Evolutionary conservation across 2,797 vertebrate genomes (phyloP).

Genomic region (Hippocampus kuda): DNA sequence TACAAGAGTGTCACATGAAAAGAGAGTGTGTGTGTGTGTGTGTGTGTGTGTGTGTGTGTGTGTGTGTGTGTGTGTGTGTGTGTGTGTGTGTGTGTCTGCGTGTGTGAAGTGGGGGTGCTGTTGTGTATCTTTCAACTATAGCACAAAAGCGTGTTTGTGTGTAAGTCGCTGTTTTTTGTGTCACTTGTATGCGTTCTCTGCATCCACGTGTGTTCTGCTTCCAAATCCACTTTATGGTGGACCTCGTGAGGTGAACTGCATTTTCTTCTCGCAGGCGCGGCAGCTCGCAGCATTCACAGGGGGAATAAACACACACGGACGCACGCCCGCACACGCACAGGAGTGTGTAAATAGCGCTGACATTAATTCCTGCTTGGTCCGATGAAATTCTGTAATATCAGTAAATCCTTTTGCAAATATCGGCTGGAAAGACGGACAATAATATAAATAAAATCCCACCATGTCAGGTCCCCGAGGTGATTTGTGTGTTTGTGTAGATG

Average conservation of each 20-base stretch:
- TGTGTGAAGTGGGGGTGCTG: background rate
- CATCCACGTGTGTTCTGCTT: too few relatives aligned
- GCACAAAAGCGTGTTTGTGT: too few relatives aligned
- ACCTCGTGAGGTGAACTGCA: background rate
- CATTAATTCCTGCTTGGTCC: constrained; percentile 43
- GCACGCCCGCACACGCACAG: constrained; percentile 8
- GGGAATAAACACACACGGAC: background rate
- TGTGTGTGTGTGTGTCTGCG: background rate
- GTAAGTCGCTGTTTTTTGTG: too few relatives aligned
- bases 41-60: background rate
- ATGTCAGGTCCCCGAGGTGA: constrained; percentile 41
- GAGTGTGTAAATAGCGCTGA: constrained; percentile 42
- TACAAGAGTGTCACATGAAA: background rate
- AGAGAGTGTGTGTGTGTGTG: background rate
- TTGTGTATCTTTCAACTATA: too few relatives aligned
- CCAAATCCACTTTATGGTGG: background rate
- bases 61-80: background rate
- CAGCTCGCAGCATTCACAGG: background rate
- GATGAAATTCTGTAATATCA: constrained; percentile 55
- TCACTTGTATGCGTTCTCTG: too few relatives aligned
- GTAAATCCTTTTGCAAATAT: constrained; percentile 58
- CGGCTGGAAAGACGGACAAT: constrained; percentile 29
- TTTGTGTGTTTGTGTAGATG: constrained; percentile 26
- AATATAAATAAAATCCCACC: constrained; percentile 44
- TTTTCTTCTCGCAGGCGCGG: background rate